phyloP scores from a whole-genome alignment of 2,888 invertebrate genomes.

The Elmis aenea region DNA sequence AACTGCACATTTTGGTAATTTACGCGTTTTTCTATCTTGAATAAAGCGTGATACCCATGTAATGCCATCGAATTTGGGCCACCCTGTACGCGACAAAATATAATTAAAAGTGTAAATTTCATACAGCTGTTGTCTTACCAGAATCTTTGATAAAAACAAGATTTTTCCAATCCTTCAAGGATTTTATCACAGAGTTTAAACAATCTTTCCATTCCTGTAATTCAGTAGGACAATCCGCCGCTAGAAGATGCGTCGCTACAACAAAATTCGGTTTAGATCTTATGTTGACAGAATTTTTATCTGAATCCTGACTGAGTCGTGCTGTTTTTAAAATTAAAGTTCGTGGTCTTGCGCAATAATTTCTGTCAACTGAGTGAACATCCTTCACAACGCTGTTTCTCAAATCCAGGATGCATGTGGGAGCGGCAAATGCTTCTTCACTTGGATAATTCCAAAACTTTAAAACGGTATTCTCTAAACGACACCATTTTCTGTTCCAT shows the following conservation, averaged over 20 bases:
- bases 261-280: too few species aligned
- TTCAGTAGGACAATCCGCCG: constrained; percentile 48
- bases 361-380: constrained; percentile 40
- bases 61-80: too few species aligned
- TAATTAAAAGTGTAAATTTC: too few species aligned
- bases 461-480: constrained; percentile 45
- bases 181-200: constrained; percentile 7
- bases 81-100: too few species aligned
- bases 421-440: constrained; percentile 40
- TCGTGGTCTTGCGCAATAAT: constrained; percentile 48
- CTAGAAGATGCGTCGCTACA: too few species aligned
- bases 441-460: constrained; percentile 51
- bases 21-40: too few species aligned
- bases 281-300: too few species aligned
- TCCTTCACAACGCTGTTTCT: constrained; percentile 35
- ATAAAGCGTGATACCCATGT: too few species aligned
- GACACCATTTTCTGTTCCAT: constrained; percentile 56
- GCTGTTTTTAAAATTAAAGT: constrained; percentile 42
- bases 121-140: too few species aligned
- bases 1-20: too few species aligned
- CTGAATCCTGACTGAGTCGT: constrained; percentile 33
- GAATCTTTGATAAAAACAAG: constrained; percentile 26
- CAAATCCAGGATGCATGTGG: constrained; percentile 44
- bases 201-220: constrained; percentile 45
- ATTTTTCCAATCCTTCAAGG: constrained; percentile 6